Evolutionary conservation across 2,797 vertebrate species (phyloP), one percentile per base, ranked within the genome.

Genomic region (Coreius guichenoti): DNA sequence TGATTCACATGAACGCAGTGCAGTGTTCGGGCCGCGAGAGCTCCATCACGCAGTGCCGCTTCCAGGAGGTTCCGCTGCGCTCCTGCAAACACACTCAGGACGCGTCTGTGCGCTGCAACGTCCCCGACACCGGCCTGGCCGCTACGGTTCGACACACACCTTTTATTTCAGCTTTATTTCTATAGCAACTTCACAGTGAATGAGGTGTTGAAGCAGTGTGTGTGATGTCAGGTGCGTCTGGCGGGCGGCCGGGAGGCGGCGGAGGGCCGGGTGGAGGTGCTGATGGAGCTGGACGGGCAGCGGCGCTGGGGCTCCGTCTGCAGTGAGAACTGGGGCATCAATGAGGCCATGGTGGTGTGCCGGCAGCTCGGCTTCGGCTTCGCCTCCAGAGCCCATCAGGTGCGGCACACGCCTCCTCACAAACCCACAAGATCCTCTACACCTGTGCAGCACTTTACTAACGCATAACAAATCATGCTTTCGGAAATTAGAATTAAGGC

Each of bases 1-100:
- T 95, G 83, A 97, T 99, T 91, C 98, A 99, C 92, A 95, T 98
- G 95, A 98, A 97, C 31, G 94, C 95, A 8, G 97, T 99, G 51
- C 95, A 86, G 83, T 99, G 98, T 90, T 94, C 90, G 0, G 98
- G 98, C 26, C 92, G 90, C 0, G 98, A 99, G 93, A 92, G 0
- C 58, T 96, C 95, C 3, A 90, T 99, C 80, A 91, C 92, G 0
- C 96, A 98, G 80, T 99, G 98, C 86, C 90, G 23, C 17, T 95
- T 94, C 91, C 95, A 92, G 87, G 92, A 92, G 0, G 96, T 97
- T 0, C 90, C 94, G 0, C 94, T 89, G 29, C 95, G 93, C 1
- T 95, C 91, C n/a, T 98, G 97, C 90, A 96, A 74, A 80, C 98
- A 99, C 0, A 95, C 83, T 31, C 95, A 96, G 3, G 98, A 99